Base-by-base conservation (phyloP, 2,888 invertebrate genomes). In the Galerucella nymphaeae region DNA sequence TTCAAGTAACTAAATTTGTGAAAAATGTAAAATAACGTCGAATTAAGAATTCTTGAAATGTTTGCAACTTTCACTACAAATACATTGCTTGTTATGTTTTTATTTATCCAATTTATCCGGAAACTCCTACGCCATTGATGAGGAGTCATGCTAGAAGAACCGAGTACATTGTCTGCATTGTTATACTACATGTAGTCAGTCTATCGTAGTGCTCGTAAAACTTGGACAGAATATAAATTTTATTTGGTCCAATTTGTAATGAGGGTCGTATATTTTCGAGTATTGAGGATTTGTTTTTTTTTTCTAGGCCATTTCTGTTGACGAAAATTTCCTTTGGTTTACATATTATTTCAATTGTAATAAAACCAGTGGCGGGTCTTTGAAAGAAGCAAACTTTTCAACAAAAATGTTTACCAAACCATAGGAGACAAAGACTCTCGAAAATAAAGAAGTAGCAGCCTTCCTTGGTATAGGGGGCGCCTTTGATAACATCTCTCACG, bases 181-280 rank as follows among this genome's bases (percentile, higher is more conserved):
- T 53, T 50, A 50, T 53, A 50, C 62, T 63, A 57, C 70, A 70
- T 70, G 70, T 64, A 71, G 64, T 57, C 59, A 58, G 65, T 67
- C 53, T 70, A 59, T 67, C 57, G 70, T 50, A 66, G 14, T 20
- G 71, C 50, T 73, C 75, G 73, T 75, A 75, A 73, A 73, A 72
- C 66, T 65, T 61, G 57, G 64, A 69, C 48, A 48, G 75, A 64
- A 72, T 67, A 64, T 71, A 73, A 75, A 73, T 71, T 73, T 73
- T 73, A 75, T 72, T 72, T 72, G 48, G 66, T 73, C 64, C 70
- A 70, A 71, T 73, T 70, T 69, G 58, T 71, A 73, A 73, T 73
- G 67, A 59, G 66, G 53, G 55, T 30, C 58, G 67, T 72, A 72
- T 63, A 72, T 72, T 70, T 67, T 67, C 11, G 45, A 70, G 64